phyloP scores from a whole-genome alignment of 2,888 invertebrate genomes.

The Metellina segmentata region DNA sequence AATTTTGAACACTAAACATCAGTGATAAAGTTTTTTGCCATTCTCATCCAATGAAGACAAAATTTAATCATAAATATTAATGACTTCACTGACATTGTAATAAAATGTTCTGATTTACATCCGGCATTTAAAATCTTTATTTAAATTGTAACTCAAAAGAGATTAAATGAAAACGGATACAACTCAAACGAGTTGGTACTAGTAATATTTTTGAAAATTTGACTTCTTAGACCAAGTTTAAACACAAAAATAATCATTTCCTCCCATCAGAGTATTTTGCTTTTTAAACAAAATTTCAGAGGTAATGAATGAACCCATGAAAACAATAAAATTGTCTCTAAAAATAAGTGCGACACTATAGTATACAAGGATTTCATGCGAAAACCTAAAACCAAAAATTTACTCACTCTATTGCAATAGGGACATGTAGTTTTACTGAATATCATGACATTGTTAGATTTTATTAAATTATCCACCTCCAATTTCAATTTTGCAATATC shows the following conservation, averaged over 20 bases:
- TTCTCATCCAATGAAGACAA: too few species aligned
- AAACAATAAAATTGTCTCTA: neutral
- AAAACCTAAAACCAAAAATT: neutral
- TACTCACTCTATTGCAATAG: conserved; percentile 82
- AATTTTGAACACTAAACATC: too few species aligned
- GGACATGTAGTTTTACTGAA: conserved; percentile 83
- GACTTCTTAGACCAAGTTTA: neutral
- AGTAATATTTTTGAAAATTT: too few species aligned
- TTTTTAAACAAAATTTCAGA: neutral
- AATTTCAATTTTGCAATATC: neutral
- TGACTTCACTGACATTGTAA: too few species aligned
- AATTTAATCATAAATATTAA: too few species aligned
- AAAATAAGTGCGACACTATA: neutral
- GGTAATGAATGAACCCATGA: neutral
- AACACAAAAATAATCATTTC: neutral
- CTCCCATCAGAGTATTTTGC: neutral
- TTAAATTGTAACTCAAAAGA: too few species aligned
- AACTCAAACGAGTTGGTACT: too few species aligned
- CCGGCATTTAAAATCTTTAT: too few species aligned
- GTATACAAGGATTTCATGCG: neutral
- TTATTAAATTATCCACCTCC: conserved; percentile 79
- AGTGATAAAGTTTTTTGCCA: too few species aligned
- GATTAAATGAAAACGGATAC: too few species aligned
- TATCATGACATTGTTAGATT: conserved; percentile 81
- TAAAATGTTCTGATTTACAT: too few species aligned